Percentiles rank a stretch among this genome's conserved stretches.
phyloP scores from a whole-genome alignment of 2,797 vertebrate genomes.

The Fistularia commersonii region DNA sequence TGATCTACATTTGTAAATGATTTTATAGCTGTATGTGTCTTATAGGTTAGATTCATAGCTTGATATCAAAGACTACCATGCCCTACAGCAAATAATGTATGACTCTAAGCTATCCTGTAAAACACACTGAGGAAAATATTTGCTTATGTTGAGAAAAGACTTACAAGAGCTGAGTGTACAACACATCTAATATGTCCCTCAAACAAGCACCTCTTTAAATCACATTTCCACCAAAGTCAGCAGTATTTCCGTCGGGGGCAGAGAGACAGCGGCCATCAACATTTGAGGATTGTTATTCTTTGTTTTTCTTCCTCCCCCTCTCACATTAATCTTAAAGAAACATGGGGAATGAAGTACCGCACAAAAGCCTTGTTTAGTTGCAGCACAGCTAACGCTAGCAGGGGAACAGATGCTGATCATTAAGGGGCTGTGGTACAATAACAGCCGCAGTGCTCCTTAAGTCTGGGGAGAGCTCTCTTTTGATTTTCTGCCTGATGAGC shows the following conservation, averaged over 20 bases:
- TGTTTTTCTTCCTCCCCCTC: conserved; percentile 1
- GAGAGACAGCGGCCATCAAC: conserved; percentile 15
- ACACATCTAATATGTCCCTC: conserved; percentile 27
- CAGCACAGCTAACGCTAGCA: conserved; percentile 47
- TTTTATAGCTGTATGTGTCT: neutral
- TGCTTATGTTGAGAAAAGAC: conserved; percentile 42
- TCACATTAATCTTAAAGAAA: conserved; percentile 27
- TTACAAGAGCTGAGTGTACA: conserved; percentile 7
- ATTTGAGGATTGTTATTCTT: conserved; percentile 7
- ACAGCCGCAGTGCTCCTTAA: conserved; percentile 59
- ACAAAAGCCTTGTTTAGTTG: conserved; percentile 53
- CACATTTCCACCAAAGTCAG: conserved; percentile 51
- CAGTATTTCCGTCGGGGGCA: conserved; percentile 29
- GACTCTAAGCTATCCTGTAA: conserved; percentile 7
- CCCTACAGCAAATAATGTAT: conserved; percentile 24
- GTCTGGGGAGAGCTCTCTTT: conserved; percentile 63
- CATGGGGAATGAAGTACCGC: conserved; percentile 29
- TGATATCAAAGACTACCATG: conserved; percentile 18
- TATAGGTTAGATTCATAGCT: neutral
- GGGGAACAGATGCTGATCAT: conserved; percentile 73
- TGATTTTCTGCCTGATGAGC: conserved; percentile 71
- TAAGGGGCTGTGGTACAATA: conserved; percentile 67
- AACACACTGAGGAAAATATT: conserved; percentile 35
- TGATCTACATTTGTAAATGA: no score
- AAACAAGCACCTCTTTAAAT: conserved; percentile 53